Evolutionary conservation across 2,113 vertebrate species (phyloP).

Genomic region (Accipiter cooperii): DNA sequence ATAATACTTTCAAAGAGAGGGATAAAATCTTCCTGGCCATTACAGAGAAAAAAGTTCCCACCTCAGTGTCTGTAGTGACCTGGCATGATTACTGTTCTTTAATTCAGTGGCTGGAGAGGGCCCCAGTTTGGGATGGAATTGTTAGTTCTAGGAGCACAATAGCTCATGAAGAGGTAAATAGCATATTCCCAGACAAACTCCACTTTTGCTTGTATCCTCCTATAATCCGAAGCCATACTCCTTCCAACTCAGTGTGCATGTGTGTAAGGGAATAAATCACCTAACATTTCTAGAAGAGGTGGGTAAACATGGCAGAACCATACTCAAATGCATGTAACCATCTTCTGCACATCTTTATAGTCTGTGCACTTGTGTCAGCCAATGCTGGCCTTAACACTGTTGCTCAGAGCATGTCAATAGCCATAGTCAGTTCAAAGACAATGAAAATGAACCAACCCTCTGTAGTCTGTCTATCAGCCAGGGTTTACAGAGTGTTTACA

Average conservation of each 20-base stretch:
- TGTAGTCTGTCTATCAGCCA: not conserved
- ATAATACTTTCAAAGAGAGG: not conserved
- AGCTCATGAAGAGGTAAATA: not conserved
- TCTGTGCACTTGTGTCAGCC: not conserved
- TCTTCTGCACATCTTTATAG: not conserved
- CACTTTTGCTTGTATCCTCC: not conserved
- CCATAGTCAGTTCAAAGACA: not conserved
- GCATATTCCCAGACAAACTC: not conserved
- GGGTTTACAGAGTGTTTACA: not conserved
- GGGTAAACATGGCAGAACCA: not conserved
- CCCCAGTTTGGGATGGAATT: not conserved
- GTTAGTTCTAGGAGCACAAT: not conserved
- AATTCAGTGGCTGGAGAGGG: not conserved
- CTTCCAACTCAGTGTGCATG: not conserved
- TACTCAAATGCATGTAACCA: not conserved
- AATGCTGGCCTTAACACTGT: not conserved
- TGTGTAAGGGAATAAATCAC: not conserved
- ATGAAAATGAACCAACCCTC: not conserved
- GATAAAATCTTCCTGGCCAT: not conserved
- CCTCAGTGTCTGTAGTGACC: not conserved
- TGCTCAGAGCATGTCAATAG: not conserved
- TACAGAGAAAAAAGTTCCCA: not conserved
- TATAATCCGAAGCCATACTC: not conserved
- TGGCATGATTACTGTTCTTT: not conserved
- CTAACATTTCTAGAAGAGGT: not conserved